phyloP scores from a whole-genome alignment of 2,113 vertebrate genomes.

The Oplegnathus fasciatus region DNA sequence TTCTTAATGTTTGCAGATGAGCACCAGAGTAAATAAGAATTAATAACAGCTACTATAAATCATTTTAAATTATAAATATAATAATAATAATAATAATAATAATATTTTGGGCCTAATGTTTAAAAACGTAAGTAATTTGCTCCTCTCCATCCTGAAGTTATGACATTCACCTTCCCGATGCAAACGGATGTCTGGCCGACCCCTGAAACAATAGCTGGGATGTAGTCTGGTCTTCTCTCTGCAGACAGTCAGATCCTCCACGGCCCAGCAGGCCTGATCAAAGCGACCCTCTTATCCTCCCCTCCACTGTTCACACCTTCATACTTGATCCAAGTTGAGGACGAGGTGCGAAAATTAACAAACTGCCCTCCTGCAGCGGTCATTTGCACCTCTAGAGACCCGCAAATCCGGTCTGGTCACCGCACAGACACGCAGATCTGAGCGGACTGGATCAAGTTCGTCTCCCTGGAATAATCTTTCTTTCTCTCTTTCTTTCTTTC shows the following conservation, averaged over 20 bases:
- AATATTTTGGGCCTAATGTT: background rate
- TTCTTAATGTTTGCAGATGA: too few species aligned
- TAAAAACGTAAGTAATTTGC: background rate
- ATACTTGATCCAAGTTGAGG: too few species aligned
- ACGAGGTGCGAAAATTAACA: slow-evolving; percentile 53
- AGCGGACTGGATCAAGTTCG: slow-evolving; percentile 8
- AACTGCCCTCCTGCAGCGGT: slow-evolving; percentile 24
- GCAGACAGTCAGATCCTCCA: slow-evolving; percentile 15
- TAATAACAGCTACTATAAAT: background rate
- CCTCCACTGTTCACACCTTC: slow-evolving; percentile 60
- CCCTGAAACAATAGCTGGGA: slow-evolving; percentile 5
- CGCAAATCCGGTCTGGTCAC: slow-evolving; percentile 61
- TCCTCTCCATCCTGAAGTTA: background rate
- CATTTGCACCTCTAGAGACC: slow-evolving; percentile 52
- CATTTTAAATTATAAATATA: background rate
- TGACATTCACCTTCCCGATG: slow-evolving; percentile 44
- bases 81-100: too few species aligned
- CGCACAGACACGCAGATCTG: background rate
- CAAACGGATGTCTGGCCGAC: slow-evolving; percentile 28
- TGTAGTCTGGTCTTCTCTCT: background rate
- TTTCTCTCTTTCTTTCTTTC: background rate
- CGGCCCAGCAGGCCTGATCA: slow-evolving; percentile 62
- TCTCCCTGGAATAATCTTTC: background rate
- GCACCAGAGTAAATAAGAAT: too few species aligned
- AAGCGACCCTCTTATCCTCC: slow-evolving; percentile 30